phyloP scores from a whole-genome alignment of 2,888 invertebrate genomes.

The Acleris laterana region DNA sequence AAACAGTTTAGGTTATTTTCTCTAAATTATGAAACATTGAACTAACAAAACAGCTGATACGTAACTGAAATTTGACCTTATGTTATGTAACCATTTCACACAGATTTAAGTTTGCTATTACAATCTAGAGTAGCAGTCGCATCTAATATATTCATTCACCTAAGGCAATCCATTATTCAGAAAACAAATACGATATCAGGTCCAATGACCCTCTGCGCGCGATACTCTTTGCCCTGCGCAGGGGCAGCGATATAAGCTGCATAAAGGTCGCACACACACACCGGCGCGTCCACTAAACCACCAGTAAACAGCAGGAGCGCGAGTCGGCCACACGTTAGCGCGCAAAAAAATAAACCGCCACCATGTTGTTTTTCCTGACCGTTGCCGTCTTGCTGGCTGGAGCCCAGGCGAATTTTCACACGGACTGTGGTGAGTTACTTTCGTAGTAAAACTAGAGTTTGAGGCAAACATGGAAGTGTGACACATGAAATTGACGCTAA shows the following conservation, averaged over 20 bases:
- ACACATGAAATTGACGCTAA: no score
- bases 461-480: not conserved
- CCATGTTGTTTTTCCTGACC: slow-evolving; percentile 67
- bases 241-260: slow-evolving; percentile 67
- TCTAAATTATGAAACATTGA: no score
- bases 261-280: slow-evolving; percentile 67
- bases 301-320: slow-evolving; percentile 67
- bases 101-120: no score
- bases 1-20: no score
- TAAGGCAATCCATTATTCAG: no score
- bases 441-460: not conserved
- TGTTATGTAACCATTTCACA: no score
- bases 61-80: no score
- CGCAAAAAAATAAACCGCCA: slow-evolving; percentile 51
- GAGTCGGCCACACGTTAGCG: slow-evolving; percentile 74
- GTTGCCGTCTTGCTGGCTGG: slow-evolving; percentile 63
- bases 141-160: no score
- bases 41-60: no score
- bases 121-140: no score
- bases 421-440: slow-evolving; percentile 70
- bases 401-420: slow-evolving; percentile 74
- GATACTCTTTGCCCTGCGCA: slow-evolving; percentile 71
- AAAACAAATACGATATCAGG: slow-evolving; percentile 13
- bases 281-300: slow-evolving; percentile 50
- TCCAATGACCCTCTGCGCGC: slow-evolving; percentile 20